Percentiles rank a stretch among this genome's conserved stretches.
Conservation (phyloP, 2,113 vertebrate species). For the Neodon shergylaensis region DNA sequence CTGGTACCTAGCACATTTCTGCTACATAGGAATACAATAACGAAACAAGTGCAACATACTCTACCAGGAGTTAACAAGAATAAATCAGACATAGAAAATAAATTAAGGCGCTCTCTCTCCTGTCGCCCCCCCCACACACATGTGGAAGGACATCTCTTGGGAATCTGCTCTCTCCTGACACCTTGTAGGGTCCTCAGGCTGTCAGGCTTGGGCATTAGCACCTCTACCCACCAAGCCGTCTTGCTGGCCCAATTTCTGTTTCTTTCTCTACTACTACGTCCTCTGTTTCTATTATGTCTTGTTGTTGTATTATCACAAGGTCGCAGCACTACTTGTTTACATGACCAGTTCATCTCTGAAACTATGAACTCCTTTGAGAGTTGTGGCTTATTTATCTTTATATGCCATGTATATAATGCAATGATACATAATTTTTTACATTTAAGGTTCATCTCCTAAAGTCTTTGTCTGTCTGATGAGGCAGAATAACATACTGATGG, state of each 20-base stretch:
- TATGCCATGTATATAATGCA: background rate
- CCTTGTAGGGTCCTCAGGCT: background rate
- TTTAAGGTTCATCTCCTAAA: background rate
- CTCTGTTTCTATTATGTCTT: background rate
- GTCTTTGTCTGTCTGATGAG: background rate
- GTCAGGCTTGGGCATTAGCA: background rate
- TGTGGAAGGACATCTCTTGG: background rate
- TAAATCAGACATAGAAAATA: conserved; percentile 10
- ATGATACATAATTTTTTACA: background rate
- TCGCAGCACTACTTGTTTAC: background rate
- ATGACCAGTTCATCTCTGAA: background rate
- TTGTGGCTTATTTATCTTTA: background rate
- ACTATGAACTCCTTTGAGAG: background rate
- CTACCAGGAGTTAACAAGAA: background rate
- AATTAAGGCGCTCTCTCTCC: background rate
- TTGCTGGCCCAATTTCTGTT: background rate
- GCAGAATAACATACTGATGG: background rate
- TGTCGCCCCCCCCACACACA: no score
- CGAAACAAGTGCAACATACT: background rate
- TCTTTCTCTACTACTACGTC: background rate
- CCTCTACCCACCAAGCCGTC: background rate
- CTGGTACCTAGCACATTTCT: background rate
- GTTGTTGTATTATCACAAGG: background rate
- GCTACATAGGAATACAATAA: background rate
- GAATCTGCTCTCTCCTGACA: background rate